These are phyloP conservation scores for Galeopterus variegatus DNA, from an alignment of 2,113 vertebrate genomes.

Conservation along the genomic window DNA sequence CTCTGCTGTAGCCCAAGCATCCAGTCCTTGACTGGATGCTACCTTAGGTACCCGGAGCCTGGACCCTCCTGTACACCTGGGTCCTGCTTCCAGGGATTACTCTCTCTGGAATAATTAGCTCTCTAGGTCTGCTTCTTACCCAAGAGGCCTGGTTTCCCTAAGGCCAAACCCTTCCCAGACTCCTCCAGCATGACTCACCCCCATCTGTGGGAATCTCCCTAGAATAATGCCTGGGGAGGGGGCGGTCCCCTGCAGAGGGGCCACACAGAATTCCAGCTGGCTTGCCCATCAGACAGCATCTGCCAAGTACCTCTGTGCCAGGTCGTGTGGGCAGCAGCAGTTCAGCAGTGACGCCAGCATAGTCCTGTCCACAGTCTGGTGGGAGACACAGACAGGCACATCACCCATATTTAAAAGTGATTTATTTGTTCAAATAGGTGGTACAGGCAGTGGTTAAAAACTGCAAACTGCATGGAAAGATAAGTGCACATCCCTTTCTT, in stretches of 20 bases:
- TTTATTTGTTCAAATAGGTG: not conserved
- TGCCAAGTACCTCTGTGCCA: not conserved
- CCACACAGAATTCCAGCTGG: not conserved
- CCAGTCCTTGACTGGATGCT: not conserved
- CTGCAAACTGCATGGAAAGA: not conserved
- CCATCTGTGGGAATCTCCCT: not conserved
- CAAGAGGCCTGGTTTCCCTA: not conserved
- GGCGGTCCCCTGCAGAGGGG: not conserved
- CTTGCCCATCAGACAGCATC: not conserved
- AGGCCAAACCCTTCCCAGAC: not conserved
- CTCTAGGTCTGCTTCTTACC: not conserved
- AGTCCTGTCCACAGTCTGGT: not conserved
- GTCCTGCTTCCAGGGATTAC: not conserved
- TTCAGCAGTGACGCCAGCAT: not conserved
- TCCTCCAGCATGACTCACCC: not conserved
- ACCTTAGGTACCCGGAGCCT: not conserved
- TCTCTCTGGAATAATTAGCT: not conserved
- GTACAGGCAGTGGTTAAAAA: constrained; percentile 15
- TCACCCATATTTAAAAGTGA: not conserved
- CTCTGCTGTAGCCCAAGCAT: not conserved
- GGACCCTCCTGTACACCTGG: fast-evolving
- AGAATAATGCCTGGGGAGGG: not conserved
- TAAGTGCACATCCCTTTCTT: not conserved
- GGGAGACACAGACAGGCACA: not conserved
- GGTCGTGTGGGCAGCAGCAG: not conserved